Percentiles rank a stretch among this genome's conserved stretches.
These are phyloP conservation scores for Serinus canaria DNA, from an alignment of 2,113 vertebrate genomes.

Conservation along the genomic window DNA sequence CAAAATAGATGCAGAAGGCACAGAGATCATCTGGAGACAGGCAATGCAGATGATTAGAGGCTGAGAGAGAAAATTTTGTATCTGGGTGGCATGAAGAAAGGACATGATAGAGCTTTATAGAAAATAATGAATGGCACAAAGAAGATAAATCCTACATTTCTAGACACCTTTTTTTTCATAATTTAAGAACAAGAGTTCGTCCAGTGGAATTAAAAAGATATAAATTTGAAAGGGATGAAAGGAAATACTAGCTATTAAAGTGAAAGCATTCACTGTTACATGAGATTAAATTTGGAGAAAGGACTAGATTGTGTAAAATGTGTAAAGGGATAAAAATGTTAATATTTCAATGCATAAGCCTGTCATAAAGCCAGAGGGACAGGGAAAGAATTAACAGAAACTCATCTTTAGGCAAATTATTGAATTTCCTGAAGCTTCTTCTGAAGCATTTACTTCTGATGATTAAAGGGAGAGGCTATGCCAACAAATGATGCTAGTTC, in stretches of 20 bases:
- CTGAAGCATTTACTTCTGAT: neutral
- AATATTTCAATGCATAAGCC: neutral
- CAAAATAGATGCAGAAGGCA: neutral
- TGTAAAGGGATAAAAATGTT: neutral
- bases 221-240: neutral
- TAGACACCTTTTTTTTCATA: neutral
- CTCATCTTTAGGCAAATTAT: neutral
- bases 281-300: conserved; percentile 7
- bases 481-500: neutral
- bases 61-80: neutral
- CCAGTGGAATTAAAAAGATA: conserved; percentile 9
- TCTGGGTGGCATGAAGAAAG: neutral
- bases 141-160: conserved; percentile 7
- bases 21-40: neutral
- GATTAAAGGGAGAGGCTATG: neutral
- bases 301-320: neutral
- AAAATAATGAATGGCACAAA: neutral
- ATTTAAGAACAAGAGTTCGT: neutral
- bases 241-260: neutral
- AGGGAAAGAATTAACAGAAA: neutral
- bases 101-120: neutral
- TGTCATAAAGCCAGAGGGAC: neutral
- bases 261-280: neutral
- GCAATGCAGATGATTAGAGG: neutral
- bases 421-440: neutral